Percentiles rank a stretch among this genome's conserved stretches.
Conservation (phyloP, 2,797 vertebrate species). For the Heliangelus exortis region DNA sequence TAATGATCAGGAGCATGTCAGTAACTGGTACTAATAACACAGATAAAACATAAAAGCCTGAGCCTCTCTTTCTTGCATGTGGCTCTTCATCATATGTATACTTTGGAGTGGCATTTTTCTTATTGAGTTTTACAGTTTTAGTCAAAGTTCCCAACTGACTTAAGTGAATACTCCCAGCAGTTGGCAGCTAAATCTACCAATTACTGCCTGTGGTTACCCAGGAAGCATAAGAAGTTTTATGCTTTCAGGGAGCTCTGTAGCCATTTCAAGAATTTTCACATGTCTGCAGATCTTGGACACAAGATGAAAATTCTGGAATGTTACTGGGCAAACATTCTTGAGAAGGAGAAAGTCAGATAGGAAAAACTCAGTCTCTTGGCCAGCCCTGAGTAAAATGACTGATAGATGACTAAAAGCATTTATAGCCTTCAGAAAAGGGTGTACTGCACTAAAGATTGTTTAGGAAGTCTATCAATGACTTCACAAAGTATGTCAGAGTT, state of each 20-base stretch:
- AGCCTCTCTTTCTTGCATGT: background rate
- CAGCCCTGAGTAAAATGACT: background rate
- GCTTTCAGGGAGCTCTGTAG: background rate
- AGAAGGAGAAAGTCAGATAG: background rate
- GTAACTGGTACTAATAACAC: rapidly evolving
- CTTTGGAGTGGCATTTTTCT: background rate
- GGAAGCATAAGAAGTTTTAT: background rate
- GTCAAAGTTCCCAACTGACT: background rate
- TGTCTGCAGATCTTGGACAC: background rate
- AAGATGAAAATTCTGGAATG: background rate
- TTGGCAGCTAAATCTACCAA: background rate
- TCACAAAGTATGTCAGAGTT: background rate
- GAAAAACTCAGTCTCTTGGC: background rate
- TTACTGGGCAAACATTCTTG: background rate
- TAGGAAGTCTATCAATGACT: background rate
- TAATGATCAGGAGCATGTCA: background rate
- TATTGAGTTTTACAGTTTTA: background rate
- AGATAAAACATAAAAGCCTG: background rate
- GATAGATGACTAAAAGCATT: background rate
- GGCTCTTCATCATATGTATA: rapidly evolving
- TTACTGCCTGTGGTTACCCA: background rate
- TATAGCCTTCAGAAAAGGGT: background rate
- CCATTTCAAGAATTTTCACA: background rate
- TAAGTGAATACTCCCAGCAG: background rate
- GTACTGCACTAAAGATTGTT: background rate